Evolutionary conservation across 2,888 invertebrate genomes (phyloP), one percentile per base, ranked within the genome.

Genomic region (Diadegma fenestrale): DNA sequence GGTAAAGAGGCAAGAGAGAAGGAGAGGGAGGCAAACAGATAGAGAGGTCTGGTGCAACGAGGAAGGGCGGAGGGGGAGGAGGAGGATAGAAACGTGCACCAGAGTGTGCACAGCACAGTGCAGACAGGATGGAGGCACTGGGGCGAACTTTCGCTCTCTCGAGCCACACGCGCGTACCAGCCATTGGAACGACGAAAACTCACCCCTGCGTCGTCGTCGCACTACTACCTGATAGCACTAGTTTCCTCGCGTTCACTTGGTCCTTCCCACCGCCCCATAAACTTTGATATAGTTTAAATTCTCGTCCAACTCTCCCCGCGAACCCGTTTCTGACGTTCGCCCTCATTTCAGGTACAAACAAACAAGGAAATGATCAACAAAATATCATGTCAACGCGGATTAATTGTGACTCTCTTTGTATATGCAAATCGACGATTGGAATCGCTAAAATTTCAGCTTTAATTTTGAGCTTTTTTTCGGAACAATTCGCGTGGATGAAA

Each of bases 131-230:
- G 92, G 90, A 91, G 91, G 90, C 91, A 91, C 92, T 92, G 89
- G 92, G 93, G 91, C 93, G 93, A 92, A 93, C 93, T 91, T 91
- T 91, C 91, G 90, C 91, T 91, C 92, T 92, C 92, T 92, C 90
- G 89, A 78, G 68, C 78, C 77, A 79, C 86, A 86, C 88, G 86
- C 89, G 88, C 88, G 85, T 88, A 86, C 72, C 66, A 71, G 85
- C 94, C 95, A 85, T 83, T 94, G 95, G 80, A 95, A 95, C 87
- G 95, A 95, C 84, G 87, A 88, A 92, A 95, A 95, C 91, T 95
- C 95, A 82, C 83, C 88, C 92, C 94, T 33, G n/a, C n/a, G 33
- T 33, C 94, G 94, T 94, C 95, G 17, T 95, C 95, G 14, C 95
- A 69, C 80, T 73, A 69, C 82, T 82, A 86, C 82, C 82, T 82